A percentile compares a stretch with the other conserved stretches of the same genome.
Evolutionary conservation across 2,888 invertebrate species (phyloP).

Genomic region (Spilosoma lubricipeda): DNA sequence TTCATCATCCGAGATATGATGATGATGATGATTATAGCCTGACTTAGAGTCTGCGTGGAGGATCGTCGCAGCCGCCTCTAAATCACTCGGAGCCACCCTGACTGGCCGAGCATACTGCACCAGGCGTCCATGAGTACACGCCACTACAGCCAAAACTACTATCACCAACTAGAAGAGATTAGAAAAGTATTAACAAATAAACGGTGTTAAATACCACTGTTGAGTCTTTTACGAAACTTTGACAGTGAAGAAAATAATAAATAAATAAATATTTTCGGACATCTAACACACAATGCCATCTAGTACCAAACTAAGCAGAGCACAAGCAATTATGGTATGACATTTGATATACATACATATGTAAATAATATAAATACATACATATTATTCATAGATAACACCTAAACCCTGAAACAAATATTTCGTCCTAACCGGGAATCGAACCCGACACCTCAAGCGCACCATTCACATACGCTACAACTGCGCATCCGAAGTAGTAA

Average conservation of each 20-base stretch:
- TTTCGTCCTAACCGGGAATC: no score
- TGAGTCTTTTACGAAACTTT: neutral
- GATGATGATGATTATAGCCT: constrained; percentile 64
- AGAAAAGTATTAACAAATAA: neutral
- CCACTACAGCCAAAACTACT: constrained; percentile 61
- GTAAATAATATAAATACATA: no score
- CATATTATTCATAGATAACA: no score
- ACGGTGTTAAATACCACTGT: neutral
- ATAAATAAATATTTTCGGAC: no score
- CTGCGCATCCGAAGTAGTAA: no score
- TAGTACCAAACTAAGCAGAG: no score
- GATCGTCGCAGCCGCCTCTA: constrained; percentile 61
- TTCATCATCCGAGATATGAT: constrained; percentile 81
- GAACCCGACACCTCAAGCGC: no score
- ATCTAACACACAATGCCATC: no score
- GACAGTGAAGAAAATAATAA: neutral
- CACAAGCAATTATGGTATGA: no score
- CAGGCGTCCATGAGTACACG: constrained; percentile 68
- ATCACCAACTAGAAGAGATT: constrained; percentile 62
- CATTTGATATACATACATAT: no score
- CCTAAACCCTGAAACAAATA: no score
- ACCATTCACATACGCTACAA: no score
- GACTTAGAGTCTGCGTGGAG: constrained; percentile 65
- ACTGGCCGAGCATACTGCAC: constrained; percentile 59
- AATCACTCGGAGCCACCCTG: constrained; percentile 51